These are phyloP conservation scores for Platypus cylindrus DNA, from an alignment of 2,888 invertebrate genomes.

Conservation along the genomic window DNA sequence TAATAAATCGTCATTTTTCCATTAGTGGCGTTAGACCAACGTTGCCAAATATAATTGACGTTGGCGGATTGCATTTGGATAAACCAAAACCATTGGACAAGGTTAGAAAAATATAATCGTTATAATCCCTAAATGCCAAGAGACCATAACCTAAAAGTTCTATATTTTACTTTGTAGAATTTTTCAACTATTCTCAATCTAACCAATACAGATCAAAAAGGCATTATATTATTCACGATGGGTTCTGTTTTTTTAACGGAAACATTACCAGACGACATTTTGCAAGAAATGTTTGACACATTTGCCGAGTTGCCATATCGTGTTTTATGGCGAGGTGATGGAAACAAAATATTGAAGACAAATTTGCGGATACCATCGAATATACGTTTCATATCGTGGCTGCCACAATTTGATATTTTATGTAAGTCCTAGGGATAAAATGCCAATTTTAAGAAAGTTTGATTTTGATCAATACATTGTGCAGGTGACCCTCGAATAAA, in stretches of 20 bases:
- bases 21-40: conserved; percentile 43
- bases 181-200: conserved; percentile 3
- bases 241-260: conserved; percentile 46
- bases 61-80: conserved; percentile 41
- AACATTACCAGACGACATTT: conserved; percentile 38
- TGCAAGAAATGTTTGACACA: conserved; percentile 39
- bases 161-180: conserved; percentile 5
- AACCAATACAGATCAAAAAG: conserved; percentile 16
- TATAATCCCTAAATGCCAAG: too few relatives aligned
- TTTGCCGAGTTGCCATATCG: conserved; percentile 41
- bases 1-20: conserved; percentile 45
- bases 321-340: conserved; percentile 43
- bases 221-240: conserved; percentile 45
- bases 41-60: conserved; percentile 42
- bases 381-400: conserved; percentile 42
- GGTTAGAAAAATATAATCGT: conserved; percentile 27
- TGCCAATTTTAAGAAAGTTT: too few relatives aligned
- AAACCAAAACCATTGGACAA: conserved; percentile 36
- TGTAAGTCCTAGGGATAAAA: conserved; percentile 29
- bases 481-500: conserved; percentile 16
- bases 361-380: conserved; percentile 35
- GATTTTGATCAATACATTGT: neutral
- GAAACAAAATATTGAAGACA: conserved; percentile 37
- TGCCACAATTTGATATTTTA: conserved; percentile 43
- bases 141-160: too few relatives aligned